These are phyloP conservation scores for Temnothorax rugatulus DNA, from an alignment of 2,888 invertebrate species.

Conservation along the genomic window DNA sequence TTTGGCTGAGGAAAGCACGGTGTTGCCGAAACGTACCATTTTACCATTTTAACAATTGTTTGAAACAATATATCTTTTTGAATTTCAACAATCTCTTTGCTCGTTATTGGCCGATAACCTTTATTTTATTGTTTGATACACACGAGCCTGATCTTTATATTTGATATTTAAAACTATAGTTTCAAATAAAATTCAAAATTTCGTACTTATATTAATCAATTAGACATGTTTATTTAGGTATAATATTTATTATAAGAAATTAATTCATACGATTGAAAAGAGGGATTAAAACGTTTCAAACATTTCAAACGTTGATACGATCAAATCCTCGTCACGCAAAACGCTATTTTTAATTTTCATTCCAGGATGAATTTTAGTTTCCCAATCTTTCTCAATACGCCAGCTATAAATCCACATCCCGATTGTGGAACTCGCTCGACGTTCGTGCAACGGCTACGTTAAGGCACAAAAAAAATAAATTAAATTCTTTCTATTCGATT, in stretches of 20 bases:
- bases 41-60: no score
- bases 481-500: constrained; percentile 8
- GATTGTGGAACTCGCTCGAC: background rate
- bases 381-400: background rate
- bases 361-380: background rate
- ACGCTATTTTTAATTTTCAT: background rate
- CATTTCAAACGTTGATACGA: background rate
- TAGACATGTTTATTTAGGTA: background rate
- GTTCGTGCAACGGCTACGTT: background rate
- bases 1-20: no score
- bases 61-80: no score
- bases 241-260: constrained; percentile 14
- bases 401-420: background rate
- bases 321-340: background rate
- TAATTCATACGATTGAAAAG: background rate
- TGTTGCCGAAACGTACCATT: no score
- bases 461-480: background rate
- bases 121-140: no score
- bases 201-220: background rate
- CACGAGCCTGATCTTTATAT: no score
- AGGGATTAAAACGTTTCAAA: background rate
- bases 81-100: no score
- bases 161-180: background rate
- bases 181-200: background rate
- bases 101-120: no score